Base-by-base conservation (phyloP, 64 coral and sea anemone genomes). In the Stichodactyla helianthus region DNA sequence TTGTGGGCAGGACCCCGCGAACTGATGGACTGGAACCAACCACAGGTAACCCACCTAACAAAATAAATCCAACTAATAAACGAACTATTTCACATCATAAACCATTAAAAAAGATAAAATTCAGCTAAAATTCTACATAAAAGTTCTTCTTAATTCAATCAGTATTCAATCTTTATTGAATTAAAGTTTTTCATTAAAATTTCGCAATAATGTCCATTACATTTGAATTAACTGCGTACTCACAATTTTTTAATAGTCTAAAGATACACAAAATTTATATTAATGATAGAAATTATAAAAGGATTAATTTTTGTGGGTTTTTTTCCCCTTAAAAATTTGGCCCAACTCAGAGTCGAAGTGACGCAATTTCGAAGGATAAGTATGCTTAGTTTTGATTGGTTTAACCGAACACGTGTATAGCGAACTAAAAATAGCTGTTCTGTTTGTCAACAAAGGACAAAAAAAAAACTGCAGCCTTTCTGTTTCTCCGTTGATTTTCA, bases 381-480 rank as follows among this genome's bases (percentile, higher is more conserved):
- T 20, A 52, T 54, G 78, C 14, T 20, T 81, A 54, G 17, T n/a
- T 51, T 8, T 62, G 79, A 84, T 84, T 84, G 83, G 83, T 18
- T 62, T 2, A 84, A 63, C 16, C 6, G n/a, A 60, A 63, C 83
- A 84, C 83, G 83, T 84, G 83, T 60, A 59, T 17, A 2, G 16
- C 54, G 4, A 84, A 23, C 83, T 84, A 60, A 84, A 84, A 84
- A 61, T 84, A 84, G 83, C 10, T 53, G 16, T 60, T 60, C 53
- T 84, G 83, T 84, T 84, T 84, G 31, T 84, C 83, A 84, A 84
- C 83, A 84, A 84, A 84, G 27, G 18, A 44, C 31, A n/a, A 25
- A n/a, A 15, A 58, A 58, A 18, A 84, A 17, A 51, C 22, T 59
- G 54, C 20, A 55, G 55, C 35, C 20, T 81, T 81, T 81, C 14